A percentile compares a stretch with the other conserved stretches of the same genome.
Conservation (phyloP, 2,113 vertebrate genomes). For the Gadus chalcogrammus region DNA sequence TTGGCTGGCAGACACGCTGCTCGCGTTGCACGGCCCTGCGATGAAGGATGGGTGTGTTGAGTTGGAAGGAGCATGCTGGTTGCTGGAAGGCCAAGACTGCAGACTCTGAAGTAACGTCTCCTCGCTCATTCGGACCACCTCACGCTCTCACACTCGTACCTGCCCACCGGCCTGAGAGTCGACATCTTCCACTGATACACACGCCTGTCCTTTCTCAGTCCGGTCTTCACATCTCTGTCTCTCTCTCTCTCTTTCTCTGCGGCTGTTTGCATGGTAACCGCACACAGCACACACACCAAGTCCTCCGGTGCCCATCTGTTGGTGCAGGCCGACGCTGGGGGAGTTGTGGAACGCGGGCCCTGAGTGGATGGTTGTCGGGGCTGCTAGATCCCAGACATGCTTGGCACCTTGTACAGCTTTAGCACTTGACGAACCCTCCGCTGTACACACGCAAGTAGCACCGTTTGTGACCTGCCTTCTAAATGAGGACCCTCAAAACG, state of each 20-base stretch:
- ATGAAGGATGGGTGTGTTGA: conserved; percentile 22
- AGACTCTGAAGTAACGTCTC: conserved; percentile 40
- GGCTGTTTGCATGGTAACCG: background rate
- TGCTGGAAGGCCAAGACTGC: conserved; percentile 22
- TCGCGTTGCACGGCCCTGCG: conserved; percentile 42
- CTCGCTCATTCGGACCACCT: conserved; percentile 21
- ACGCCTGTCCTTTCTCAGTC: background rate
- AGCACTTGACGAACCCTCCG: conserved; percentile 54
- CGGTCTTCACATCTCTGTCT: too few species aligned
- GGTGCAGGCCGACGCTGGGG: conserved; percentile 20
- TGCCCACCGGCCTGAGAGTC: background rate
- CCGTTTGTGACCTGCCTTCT: conserved; percentile 47
- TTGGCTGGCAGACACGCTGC: conserved; percentile 8
- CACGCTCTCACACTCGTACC: conserved; percentile 11
- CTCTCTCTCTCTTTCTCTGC: background rate
- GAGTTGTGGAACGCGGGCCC: conserved; percentile 38
- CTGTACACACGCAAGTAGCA: conserved; percentile 30
- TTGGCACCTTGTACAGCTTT: conserved; percentile 63
- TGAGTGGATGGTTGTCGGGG: conserved; percentile 50
- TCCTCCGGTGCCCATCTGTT: conserved; percentile 10
- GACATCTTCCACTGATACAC: background rate
- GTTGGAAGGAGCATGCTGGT: conserved; percentile 26
- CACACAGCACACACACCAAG: conserved; percentile 13
- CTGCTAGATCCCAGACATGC: conserved; percentile 52
- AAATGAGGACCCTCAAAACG: conserved; percentile 37